These are phyloP conservation scores for Brenthis daphne DNA, from an alignment of 2,888 invertebrate species.

Conservation along the genomic window DNA sequence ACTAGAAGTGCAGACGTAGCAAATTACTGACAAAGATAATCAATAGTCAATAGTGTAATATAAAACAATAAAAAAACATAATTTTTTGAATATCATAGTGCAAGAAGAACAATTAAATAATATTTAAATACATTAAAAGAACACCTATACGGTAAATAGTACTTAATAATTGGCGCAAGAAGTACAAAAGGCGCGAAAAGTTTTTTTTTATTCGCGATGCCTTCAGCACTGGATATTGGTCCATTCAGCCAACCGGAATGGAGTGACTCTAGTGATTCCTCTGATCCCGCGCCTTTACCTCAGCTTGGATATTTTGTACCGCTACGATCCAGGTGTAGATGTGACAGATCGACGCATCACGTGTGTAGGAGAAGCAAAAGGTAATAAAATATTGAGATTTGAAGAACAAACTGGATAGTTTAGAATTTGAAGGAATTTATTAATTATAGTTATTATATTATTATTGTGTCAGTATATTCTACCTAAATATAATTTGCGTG, in stretches of 20 bases:
- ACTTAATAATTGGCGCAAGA: too few species aligned
- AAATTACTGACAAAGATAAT: neutral
- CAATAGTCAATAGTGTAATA: neutral
- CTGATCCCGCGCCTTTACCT: conserved; percentile 69
- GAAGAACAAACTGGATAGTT: too few species aligned
- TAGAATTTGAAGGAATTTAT: neutral
- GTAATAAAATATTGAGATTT: conserved; percentile 53
- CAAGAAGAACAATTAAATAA: too few species aligned
- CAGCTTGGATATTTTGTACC: conserved; percentile 84
- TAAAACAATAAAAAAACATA: neutral
- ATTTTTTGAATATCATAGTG: too few species aligned
- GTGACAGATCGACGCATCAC: conserved; percentile 66
- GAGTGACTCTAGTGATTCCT: conserved; percentile 75
- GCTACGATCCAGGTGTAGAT: conserved; percentile 67
- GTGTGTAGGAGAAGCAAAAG: conserved; percentile 77
- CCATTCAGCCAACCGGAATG: conserved; percentile 76
- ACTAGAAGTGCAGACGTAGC: conserved; percentile 7
- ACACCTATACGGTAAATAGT: neutral
- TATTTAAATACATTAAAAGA: neutral
- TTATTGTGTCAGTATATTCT: too few species aligned
- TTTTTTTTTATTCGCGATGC: conserved; percentile 51
- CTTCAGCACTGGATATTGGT: conserved; percentile 64
- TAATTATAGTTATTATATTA: too few species aligned
- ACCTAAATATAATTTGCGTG: neutral
- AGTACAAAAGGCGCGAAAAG: conserved; percentile 7